Conservation (phyloP, 2,888 invertebrate species). For the Vesta saturnalis region DNA sequence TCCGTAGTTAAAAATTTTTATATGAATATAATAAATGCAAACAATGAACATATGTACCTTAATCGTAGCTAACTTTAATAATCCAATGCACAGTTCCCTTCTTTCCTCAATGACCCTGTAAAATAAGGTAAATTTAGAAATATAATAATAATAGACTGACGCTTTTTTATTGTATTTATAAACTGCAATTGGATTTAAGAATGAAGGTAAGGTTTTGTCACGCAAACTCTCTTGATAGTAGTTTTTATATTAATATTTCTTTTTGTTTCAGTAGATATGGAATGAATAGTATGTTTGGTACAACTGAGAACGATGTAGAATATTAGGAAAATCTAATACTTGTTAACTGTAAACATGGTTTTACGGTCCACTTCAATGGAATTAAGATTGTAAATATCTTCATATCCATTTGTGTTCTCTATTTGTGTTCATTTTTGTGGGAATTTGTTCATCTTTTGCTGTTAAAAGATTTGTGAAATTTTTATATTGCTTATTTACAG, state of each 20-base stretch:
- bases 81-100: slow-evolving; percentile 23
- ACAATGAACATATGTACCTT: slow-evolving; percentile 19
- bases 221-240: neutral
- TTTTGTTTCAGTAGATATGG: slow-evolving; percentile 53
- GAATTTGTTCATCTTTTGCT: slow-evolving; percentile 31
- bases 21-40: slow-evolving; percentile 16
- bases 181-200: slow-evolving; percentile 49
- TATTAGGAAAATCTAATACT: slow-evolving; percentile 46
- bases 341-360: slow-evolving; percentile 17
- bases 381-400: slow-evolving; percentile 15
- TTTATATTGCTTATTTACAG: neutral
- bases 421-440: slow-evolving; percentile 47
- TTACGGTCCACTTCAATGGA: slow-evolving; percentile 28
- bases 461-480: slow-evolving; percentile 6
- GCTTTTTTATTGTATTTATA: slow-evolving; percentile 56
- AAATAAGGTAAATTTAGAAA: slow-evolving; percentile 31
- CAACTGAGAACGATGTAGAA: slow-evolving; percentile 49
- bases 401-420: slow-evolving; percentile 39
- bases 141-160: slow-evolving; percentile 55
- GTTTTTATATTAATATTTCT: slow-evolving; percentile 17
- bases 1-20: slow-evolving; percentile 20
- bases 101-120: slow-evolving; percentile 11
- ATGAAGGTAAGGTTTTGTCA: slow-evolving; percentile 45
- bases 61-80: slow-evolving; percentile 23
- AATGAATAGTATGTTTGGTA: slow-evolving; percentile 44